Evolutionary conservation across 2,888 invertebrate genomes (phyloP).

Genomic region (Oxystoma pomonae): DNA sequence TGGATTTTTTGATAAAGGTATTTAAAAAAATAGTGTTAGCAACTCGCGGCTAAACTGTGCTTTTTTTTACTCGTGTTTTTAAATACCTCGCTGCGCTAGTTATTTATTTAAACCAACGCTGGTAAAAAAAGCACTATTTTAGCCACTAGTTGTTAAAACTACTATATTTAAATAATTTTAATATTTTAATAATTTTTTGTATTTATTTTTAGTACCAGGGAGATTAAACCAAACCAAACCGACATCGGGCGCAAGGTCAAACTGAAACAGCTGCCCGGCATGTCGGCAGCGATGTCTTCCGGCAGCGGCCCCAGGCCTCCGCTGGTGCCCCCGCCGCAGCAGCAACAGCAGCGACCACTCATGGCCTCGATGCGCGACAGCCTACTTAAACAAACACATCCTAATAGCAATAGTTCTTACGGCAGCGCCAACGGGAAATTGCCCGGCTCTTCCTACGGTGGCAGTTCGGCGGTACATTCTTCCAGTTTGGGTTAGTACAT

Average conservation of each 20-base stretch:
- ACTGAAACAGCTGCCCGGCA: conserved; percentile 53
- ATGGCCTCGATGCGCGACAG: conserved; percentile 36
- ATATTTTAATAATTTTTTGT: not conserved
- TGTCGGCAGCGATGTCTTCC: conserved; percentile 19
- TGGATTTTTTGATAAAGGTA: too few relatives aligned
- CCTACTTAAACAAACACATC: conserved; percentile 30
- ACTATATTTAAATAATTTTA: too few relatives aligned
- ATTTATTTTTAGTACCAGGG: conserved; percentile 80
- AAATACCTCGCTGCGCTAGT: too few relatives aligned
- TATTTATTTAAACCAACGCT: too few relatives aligned
- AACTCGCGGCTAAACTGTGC: too few relatives aligned
- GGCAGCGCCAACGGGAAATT: not conserved
- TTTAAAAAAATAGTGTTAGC: too few relatives aligned
- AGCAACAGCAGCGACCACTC: conserved; percentile 41
- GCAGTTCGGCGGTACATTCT: not conserved
- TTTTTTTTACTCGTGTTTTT: too few relatives aligned
- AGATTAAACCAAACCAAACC: conserved; percentile 87
- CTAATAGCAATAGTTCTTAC: conserved; percentile 5
- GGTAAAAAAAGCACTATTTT: too few relatives aligned
- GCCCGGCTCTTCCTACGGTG: not conserved
- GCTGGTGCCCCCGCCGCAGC: conserved; percentile 34
- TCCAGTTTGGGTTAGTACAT: not conserved
- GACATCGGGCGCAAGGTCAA: conserved; percentile 87
- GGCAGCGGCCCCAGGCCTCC: not conserved
- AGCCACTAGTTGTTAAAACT: too few relatives aligned